These are phyloP conservation scores for Bradypodion ventrale DNA, from an alignment of 2,797 vertebrate species.

Conservation along the genomic window DNA sequence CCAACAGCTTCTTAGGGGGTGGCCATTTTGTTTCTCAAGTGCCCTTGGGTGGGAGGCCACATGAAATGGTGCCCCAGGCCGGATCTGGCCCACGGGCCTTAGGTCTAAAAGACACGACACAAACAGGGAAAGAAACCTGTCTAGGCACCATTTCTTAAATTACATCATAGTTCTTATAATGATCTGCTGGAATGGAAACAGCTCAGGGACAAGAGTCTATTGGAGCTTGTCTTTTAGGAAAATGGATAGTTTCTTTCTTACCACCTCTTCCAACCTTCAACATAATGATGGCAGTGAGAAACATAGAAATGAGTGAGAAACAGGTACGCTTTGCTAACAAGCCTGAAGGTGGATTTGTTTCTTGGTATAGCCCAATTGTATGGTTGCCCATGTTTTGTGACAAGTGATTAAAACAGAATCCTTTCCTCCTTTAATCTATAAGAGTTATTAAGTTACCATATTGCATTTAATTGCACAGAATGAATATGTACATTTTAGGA, in stretches of 20 bases:
- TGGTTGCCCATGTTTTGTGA: neutral
- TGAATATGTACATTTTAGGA: too few relatives aligned
- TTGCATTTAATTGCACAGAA: too few relatives aligned
- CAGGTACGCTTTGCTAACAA: neutral
- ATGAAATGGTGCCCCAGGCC: too few relatives aligned
- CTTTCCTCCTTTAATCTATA: too few relatives aligned
- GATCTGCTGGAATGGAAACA: neutral
- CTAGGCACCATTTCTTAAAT: neutral
- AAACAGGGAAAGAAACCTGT: neutral
- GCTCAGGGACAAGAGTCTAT: neutral
- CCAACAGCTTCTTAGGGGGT: too few relatives aligned
- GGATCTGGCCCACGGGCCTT: too few relatives aligned
- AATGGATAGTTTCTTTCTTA: neutral
- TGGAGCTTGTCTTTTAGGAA: neutral
- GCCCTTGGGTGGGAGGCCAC: too few relatives aligned
- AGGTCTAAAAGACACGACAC: neutral
- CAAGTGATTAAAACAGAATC: neutral
- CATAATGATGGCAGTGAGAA: neutral
- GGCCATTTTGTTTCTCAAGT: too few relatives aligned
- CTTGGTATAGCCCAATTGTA: neutral
- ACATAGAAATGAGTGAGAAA: too few relatives aligned
- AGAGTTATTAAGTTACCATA: too few relatives aligned
- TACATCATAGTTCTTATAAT: too few relatives aligned
- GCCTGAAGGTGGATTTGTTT: too few relatives aligned
- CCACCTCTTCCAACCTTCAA: neutral